A percentile compares a stretch with the other conserved stretches of the same genome.
phyloP scores from a whole-genome alignment of 2,113 vertebrate genomes.

The Pavo muticus region DNA sequence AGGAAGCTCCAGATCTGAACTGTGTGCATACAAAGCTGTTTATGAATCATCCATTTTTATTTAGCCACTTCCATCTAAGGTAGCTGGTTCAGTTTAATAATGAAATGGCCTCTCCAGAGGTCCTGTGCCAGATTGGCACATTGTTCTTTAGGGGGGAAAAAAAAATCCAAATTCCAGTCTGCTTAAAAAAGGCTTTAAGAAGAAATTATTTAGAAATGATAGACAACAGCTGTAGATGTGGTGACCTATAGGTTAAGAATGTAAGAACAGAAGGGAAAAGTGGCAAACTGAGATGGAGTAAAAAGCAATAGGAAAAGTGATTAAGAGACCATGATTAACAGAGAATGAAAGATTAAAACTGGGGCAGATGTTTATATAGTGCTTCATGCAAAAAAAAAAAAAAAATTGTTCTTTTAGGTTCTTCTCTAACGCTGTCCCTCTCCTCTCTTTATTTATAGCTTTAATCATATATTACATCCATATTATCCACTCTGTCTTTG shows the following conservation, averaged over 20 bases:
- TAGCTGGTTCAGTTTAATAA: constrained; percentile 9
- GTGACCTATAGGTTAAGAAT: neutral
- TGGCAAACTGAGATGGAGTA: neutral
- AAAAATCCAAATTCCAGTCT: neutral
- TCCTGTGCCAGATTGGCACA: neutral
- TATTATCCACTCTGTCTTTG: neutral
- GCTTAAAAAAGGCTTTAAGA: neutral
- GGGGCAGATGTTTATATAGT: neutral
- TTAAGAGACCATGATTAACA: neutral
- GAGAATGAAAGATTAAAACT: neutral
- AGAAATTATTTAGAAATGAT: neutral
- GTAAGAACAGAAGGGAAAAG: neutral
- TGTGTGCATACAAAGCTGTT: constrained; percentile 1
- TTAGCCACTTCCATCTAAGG: constrained; percentile 44
- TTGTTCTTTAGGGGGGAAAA: neutral
- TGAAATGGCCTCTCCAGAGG: neutral
- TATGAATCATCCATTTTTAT: constrained; percentile 28
- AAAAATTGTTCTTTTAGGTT: neutral
- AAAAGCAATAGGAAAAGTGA: neutral
- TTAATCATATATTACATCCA: neutral
- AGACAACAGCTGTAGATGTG: neutral
- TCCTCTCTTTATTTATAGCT: neutral
- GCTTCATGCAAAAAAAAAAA: neutral
- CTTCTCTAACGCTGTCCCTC: neutral
- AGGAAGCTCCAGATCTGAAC: constrained; percentile 1